Conservation (phyloP, 2,797 vertebrate genomes). For the Steatocranus sp. region DNA sequence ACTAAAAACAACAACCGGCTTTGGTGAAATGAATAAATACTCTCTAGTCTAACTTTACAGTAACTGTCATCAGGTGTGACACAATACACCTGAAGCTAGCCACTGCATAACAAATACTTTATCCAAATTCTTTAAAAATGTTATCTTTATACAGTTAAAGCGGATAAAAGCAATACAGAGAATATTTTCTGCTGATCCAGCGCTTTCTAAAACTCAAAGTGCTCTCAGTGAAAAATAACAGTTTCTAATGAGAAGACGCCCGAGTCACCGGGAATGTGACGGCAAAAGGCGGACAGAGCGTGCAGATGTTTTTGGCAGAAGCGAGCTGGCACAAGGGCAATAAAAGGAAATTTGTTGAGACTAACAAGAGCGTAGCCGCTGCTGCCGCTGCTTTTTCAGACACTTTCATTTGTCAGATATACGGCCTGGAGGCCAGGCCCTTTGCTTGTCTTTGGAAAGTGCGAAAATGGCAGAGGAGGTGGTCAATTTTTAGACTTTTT, state of each 20-base stretch:
- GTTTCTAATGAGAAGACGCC: fast-evolving
- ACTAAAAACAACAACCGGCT: neutral
- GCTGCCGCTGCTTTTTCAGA: neutral
- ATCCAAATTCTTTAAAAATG: neutral
- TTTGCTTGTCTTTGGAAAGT: neutral
- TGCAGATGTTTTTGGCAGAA: neutral
- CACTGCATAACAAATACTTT: neutral
- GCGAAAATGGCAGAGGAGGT: fast-evolving
- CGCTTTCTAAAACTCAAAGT: neutral
- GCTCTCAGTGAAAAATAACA: neutral
- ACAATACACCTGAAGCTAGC: neutral
- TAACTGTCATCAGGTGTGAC: neutral
- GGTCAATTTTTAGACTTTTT: neutral
- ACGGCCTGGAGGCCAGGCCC: neutral
- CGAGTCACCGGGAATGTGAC: neutral
- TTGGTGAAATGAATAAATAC: neutral
- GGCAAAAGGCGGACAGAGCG: neutral
- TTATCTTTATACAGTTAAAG: neutral
- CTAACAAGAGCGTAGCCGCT: neutral
- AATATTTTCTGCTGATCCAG: neutral
- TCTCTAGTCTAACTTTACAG: neutral
- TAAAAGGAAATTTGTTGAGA: neutral
- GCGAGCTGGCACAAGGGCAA: neutral
- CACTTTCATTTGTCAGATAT: neutral
- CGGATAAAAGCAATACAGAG: neutral